Evolutionary conservation across 1,140 invertebrate species (phyloP), one percentile per base, ranked within the genome.

Genomic region (Homarus americanus): DNA sequence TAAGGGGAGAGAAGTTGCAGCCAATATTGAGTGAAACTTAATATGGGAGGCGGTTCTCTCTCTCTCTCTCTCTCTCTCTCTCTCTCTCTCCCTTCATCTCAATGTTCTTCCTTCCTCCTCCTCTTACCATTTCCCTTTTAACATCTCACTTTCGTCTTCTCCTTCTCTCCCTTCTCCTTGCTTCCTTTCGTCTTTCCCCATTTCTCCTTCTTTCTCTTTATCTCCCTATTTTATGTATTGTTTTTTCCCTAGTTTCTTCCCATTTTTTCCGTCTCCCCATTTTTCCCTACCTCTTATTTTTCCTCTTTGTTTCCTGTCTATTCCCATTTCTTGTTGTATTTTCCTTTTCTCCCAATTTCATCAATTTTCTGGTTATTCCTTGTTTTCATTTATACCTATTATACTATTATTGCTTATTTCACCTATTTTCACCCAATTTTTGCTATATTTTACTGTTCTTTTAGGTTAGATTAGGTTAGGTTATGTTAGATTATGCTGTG

Each of bases 21-120:
- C n/a, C n/a, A n/a, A n/a, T n/a, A n/a, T n/a, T n/a, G n/a, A n/a
- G n/a, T n/a, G n/a, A n/a, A n/a, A n/a, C n/a, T n/a, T n/a, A n/a
- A n/a, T n/a, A n/a, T n/a, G 44, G 44, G 44, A 49, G 44, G 44
- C n/a, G 44, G 9, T 49, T 17, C 53, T 58, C 53, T 58, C 53
- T 58, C 53, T 58, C 53, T 58, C 53, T 58, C 53, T 58, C 63
- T 69, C n/a, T 49, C 63, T 69, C 63, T 69, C 12, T 58, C 53
- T 58, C 53, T 58, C 53, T 58, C 53, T 58, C 53, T 58, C 53
- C 20, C 53, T 24, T 32, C 28, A 5, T 49, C 44, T 49, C 44
- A 7, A 5, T 49, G 5, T 15, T 69, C 63, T 66, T n/a, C 28
- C 63, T 66, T n/a, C 28, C 63, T 66, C 63, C 28, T n/a, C 32